These are phyloP conservation scores for Erynnis tages DNA, from an alignment of 2,888 invertebrate species.

Conservation along the genomic window DNA sequence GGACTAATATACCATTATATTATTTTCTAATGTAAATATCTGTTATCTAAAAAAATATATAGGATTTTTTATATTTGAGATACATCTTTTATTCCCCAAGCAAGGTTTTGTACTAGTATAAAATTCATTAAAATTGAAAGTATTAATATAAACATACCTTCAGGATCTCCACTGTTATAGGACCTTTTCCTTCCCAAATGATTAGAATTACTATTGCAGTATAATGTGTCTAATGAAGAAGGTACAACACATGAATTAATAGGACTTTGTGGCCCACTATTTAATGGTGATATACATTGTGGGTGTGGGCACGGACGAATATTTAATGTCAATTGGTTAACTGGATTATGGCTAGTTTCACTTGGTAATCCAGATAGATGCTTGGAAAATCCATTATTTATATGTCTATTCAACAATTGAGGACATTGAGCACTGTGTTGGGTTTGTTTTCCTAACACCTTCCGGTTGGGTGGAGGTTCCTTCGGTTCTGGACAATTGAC, in stretches of 20 bases:
- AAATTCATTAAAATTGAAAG: too few species aligned
- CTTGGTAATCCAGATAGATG: neutral
- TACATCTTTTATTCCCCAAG: too few species aligned
- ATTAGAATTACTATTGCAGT: too few species aligned
- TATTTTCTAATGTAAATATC: too few species aligned
- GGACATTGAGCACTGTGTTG: slow-evolving; percentile 22
- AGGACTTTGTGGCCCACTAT: neutral
- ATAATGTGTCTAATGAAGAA: neutral
- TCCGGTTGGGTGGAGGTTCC: slow-evolving; percentile 41
- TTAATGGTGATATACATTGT: neutral
- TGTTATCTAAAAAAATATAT: too few species aligned
- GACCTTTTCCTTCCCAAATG: too few species aligned
- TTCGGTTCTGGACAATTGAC: slow-evolving; percentile 52
- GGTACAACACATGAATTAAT: neutral
- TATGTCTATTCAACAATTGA: slow-evolving; percentile 40
- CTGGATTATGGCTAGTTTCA: neutral
- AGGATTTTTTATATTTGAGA: too few species aligned
- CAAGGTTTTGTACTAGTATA: too few species aligned
- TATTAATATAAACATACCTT: too few species aligned
- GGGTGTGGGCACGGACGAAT: neutral
- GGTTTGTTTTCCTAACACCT: neutral
- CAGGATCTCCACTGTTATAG: too few species aligned
- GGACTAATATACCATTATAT: too few species aligned
- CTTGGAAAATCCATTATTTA: slow-evolving; percentile 36
- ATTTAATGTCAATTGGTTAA: slow-evolving; percentile 3